These are phyloP conservation scores for Mythimna ferrago DNA, from an alignment of 2,888 invertebrate genomes.

Conservation along the genomic window DNA sequence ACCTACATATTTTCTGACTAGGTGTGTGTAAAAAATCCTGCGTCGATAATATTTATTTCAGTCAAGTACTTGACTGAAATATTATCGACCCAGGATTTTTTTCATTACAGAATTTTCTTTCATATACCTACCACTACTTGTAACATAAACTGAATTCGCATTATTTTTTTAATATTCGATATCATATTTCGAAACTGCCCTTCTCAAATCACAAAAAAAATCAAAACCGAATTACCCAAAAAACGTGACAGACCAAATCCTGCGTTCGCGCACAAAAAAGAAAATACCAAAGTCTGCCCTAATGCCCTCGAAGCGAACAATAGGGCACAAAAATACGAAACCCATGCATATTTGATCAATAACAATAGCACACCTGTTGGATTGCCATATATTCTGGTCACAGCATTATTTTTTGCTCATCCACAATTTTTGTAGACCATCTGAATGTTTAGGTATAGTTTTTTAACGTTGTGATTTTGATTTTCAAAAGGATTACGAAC, in stretches of 20 bases:
- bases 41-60: no score
- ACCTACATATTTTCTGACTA: no score
- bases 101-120: no score
- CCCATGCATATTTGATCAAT: slow-evolving; percentile 76
- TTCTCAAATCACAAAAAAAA: slow-evolving; percentile 13
- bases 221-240: slow-evolving; percentile 33
- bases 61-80: no score
- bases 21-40: no score
- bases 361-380: slow-evolving; percentile 81
- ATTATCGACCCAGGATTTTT: no score
- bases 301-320: slow-evolving; percentile 69
- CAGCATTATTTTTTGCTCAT: slow-evolving; percentile 61
- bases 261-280: slow-evolving; percentile 52
- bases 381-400: slow-evolving; percentile 64
- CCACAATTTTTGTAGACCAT: slow-evolving; percentile 51
- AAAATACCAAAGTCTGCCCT: slow-evolving; percentile 68
- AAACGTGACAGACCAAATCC: slow-evolving; percentile 46
- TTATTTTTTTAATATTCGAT: background rate
- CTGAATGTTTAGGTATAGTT: slow-evolving; percentile 41
- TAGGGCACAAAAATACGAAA: slow-evolving; percentile 65
- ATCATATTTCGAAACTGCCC: slow-evolving; percentile 28
- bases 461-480: slow-evolving; percentile 22
- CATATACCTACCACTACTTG: no score
- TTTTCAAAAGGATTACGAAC: slow-evolving; percentile 35
- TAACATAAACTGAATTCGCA: background rate